Conservation (phyloP, 2,888 invertebrate species). For the Diaperis boleti region DNA sequence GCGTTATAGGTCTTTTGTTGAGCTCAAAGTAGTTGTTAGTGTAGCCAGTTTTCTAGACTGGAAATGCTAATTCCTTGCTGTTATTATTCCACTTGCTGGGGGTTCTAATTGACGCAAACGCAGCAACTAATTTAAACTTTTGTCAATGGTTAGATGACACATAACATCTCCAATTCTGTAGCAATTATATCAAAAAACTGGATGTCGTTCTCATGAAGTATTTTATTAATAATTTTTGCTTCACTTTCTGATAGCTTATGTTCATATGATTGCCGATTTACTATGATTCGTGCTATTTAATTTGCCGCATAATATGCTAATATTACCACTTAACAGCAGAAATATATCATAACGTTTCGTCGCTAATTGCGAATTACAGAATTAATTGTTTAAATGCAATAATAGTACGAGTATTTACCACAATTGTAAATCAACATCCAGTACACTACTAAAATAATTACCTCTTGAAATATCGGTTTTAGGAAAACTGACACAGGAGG, state of each 20-base stretch:
- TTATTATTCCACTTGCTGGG: background rate
- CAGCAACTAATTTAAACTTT: background rate
- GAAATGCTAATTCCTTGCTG: background rate
- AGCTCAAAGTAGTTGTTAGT: background rate
- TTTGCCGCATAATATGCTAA: too few relatives aligned
- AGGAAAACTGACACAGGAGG: background rate
- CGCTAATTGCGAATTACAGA: background rate
- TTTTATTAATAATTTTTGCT: too few relatives aligned
- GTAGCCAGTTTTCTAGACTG: background rate
- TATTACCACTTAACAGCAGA: too few relatives aligned
- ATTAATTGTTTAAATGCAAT: constrained; percentile 6
- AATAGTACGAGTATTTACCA: background rate
- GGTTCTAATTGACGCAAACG: background rate
- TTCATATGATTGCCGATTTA: too few relatives aligned
- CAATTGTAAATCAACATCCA: constrained; percentile 4
- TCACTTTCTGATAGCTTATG: too few relatives aligned
- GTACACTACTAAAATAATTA: background rate
- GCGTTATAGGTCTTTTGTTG: background rate
- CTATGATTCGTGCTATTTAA: too few relatives aligned
- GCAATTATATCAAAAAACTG: too few relatives aligned
- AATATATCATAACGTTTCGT: too few relatives aligned
- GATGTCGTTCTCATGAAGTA: too few relatives aligned
- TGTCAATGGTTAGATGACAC: background rate
- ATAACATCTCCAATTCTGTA: too few relatives aligned
- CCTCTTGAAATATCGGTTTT: background rate